Percentiles rank a stretch among this genome's conserved stretches.
phyloP scores from a whole-genome alignment of 2,888 invertebrate species.

The Ormyrus thymus region DNA sequence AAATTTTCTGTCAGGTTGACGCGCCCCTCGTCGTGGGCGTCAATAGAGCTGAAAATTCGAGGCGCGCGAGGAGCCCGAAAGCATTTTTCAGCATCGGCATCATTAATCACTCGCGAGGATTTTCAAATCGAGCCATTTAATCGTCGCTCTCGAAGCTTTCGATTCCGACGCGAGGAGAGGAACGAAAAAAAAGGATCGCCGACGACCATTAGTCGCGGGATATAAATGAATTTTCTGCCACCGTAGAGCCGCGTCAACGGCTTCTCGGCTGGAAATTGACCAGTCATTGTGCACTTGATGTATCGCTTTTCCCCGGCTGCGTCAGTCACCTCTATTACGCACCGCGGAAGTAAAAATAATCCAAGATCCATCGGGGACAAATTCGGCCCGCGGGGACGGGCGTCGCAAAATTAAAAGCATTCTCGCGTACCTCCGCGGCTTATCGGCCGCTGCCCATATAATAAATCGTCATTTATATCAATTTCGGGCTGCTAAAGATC shows the following conservation, averaged over 20 bases:
- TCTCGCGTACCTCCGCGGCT: slow-evolving; percentile 27
- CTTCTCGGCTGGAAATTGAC: slow-evolving; percentile 71
- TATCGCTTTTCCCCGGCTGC: neutral
- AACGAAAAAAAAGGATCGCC: slow-evolving; percentile 33
- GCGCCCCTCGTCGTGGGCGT: slow-evolving; percentile 27
- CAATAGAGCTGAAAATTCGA: slow-evolving; percentile 52
- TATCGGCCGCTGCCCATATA: slow-evolving; percentile 7
- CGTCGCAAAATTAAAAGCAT: slow-evolving; percentile 44
- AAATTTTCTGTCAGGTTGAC: slow-evolving; percentile 27
- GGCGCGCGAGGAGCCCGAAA: slow-evolving; percentile 19
- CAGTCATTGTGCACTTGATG: slow-evolving; percentile 63
- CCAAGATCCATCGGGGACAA: neutral
- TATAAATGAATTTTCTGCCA: slow-evolving; percentile 70
- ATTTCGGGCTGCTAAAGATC: slow-evolving; percentile 14
- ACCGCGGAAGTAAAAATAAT: neutral
- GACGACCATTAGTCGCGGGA: slow-evolving; percentile 64
- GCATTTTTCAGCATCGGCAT: slow-evolving; percentile 47
- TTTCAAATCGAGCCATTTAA: slow-evolving; percentile 53
- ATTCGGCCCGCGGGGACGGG: neutral
- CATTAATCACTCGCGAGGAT: slow-evolving; percentile 53
- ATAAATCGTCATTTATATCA: slow-evolving; percentile 41
- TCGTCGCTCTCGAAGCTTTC: slow-evolving; percentile 54
- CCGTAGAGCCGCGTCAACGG: slow-evolving; percentile 66
- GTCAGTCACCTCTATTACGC: slow-evolving; percentile 1
- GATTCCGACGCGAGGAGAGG: slow-evolving; percentile 51